Conservation (phyloP, 2,888 invertebrate species). For the Ctena decussata region DNA sequence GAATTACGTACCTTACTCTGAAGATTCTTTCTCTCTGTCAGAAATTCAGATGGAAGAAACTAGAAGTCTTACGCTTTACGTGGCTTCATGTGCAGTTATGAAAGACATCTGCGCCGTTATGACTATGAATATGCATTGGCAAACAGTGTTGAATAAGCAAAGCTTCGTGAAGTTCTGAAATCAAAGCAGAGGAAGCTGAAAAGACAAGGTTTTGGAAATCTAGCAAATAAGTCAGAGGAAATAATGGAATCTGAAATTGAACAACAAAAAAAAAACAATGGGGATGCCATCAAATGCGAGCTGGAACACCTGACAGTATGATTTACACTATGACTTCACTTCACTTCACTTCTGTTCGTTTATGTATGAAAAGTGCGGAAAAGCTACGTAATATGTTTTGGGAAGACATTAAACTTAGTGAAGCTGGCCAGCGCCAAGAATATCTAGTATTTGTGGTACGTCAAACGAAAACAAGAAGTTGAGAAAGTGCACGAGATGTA, state of each 20-base stretch:
- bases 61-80: not conserved
- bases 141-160: not conserved
- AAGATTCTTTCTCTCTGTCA: not conserved
- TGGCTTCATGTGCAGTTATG: not conserved
- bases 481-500: slow-evolving; percentile 38
- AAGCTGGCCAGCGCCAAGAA: slow-evolving; percentile 3
- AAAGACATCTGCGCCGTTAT: not conserved
- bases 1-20: not conserved
- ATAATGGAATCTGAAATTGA: no score
- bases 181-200: no score
- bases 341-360: slow-evolving; percentile 42
- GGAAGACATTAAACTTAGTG: slow-evolving; percentile 39
- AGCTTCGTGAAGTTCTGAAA: not conserved
- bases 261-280: slow-evolving; percentile 20
- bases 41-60: not conserved
- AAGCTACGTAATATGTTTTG: slow-evolving; percentile 45
- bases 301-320: slow-evolving; percentile 33
- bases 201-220: not conserved
- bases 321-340: slow-evolving; percentile 43
- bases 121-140: not conserved
- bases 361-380: slow-evolving; percentile 20
- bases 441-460: slow-evolving; percentile 33
- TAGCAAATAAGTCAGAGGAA: not conserved
- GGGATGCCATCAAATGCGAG: slow-evolving; percentile 30
- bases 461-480: slow-evolving; percentile 43